phyloP scores from a whole-genome alignment of 2,113 vertebrate genomes.

The Parus major region DNA sequence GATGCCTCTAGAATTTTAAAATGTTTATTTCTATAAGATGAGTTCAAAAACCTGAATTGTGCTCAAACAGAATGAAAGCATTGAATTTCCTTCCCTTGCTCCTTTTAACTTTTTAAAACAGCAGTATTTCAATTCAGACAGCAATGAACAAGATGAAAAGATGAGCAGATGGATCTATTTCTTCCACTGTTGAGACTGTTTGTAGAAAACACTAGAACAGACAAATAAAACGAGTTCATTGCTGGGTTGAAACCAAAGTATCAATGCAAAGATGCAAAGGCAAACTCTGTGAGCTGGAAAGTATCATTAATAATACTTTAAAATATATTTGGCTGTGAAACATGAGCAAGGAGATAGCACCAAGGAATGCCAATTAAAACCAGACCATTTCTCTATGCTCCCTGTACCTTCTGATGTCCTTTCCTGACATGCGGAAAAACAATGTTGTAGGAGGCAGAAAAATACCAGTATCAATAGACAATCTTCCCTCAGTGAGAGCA shows the following conservation, averaged over 20 bases:
- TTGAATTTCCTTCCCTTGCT: not conserved
- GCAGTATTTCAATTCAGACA: not conserved
- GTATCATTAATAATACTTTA: not conserved
- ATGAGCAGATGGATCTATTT: not conserved
- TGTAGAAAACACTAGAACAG: not conserved
- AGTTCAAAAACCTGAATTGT: not conserved
- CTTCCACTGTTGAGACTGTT: not conserved
- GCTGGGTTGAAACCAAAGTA: not conserved
- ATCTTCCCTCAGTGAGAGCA: not conserved
- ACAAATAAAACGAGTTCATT: not conserved
- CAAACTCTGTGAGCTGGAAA: not conserved
- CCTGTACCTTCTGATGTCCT: not conserved
- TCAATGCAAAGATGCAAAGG: not conserved
- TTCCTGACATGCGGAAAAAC: not conserved
- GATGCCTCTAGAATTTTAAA: not conserved
- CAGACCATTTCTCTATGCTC: not conserved
- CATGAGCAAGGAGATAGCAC: not conserved
- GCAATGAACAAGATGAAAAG: not conserved
- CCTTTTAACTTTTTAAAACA: not conserved
- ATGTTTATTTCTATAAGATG: not conserved
- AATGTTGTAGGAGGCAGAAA: not conserved
- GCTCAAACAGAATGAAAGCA: not conserved
- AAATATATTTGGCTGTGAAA: not conserved
- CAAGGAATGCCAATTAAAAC: not conserved
- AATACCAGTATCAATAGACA: not conserved